Evolutionary conservation across 2,888 invertebrate genomes (phyloP).

Genomic region (Mythimna impura): DNA sequence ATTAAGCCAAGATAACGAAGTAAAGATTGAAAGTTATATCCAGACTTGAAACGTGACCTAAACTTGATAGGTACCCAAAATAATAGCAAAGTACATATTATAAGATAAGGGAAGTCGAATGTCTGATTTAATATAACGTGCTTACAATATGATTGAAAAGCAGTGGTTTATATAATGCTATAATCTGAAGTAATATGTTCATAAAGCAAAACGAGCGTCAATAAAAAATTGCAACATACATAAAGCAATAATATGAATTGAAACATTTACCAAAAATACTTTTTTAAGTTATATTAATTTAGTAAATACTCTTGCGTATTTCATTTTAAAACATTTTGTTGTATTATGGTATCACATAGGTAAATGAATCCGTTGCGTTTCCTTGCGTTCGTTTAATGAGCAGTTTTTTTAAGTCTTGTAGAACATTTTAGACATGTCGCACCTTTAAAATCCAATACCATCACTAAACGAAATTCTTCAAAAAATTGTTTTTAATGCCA

Average conservation of each 20-base stretch:
- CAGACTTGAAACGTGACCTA: constrained; percentile 34
- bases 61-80: constrained; percentile 21
- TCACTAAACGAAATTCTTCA: too few relatives aligned
- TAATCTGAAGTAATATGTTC: constrained; percentile 20
- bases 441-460: too few relatives aligned
- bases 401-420: background rate
- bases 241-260: background rate
- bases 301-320: background rate
- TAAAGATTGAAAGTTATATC: constrained; percentile 12
- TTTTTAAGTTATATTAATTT: background rate
- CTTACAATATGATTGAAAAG: constrained; percentile 31
- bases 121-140: constrained; percentile 30
- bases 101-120: constrained; percentile 31
- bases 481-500: too few relatives aligned
- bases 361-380: background rate
- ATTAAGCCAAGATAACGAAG: constrained; percentile 19
- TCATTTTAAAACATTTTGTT: background rate
- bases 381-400: background rate
- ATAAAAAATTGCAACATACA: constrained; percentile 8
- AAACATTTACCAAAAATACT: background rate
- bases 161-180: constrained; percentile 30
- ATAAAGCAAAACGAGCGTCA: background rate
- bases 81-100: constrained; percentile 5
- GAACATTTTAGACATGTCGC: background rate
- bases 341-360: background rate